phyloP scores from a whole-genome alignment of 2,888 invertebrate genomes.

The Lymantria monacha region DNA sequence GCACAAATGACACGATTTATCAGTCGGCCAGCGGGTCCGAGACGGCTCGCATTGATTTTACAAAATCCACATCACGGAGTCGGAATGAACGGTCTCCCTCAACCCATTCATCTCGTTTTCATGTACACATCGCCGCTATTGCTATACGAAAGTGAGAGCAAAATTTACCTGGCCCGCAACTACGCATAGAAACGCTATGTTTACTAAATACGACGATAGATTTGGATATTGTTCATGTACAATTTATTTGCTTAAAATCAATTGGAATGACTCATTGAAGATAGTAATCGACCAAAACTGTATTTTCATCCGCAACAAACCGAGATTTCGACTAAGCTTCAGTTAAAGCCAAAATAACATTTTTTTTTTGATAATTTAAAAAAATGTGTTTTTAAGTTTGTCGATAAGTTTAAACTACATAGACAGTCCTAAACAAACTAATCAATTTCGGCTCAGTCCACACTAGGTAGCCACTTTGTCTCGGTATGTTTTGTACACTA shows the following conservation, averaged over 20 bases:
- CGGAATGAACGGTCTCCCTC: slow-evolving; percentile 74
- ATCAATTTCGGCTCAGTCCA: no score
- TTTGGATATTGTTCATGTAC: slow-evolving; percentile 45
- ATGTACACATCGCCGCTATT: slow-evolving; percentile 73
- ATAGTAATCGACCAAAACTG: no score
- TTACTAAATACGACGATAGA: slow-evolving; percentile 63
- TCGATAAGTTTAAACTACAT: no score
- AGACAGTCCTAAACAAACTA: no score
- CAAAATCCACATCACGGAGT: slow-evolving; percentile 75
- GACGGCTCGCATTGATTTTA: slow-evolving; percentile 75
- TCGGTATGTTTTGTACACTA: no score
- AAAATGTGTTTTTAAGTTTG: no score
- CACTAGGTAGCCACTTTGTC: no score
- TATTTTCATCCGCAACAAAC: no score
- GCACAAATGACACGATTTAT: slow-evolving; percentile 71
- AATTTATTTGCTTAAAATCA: slow-evolving; percentile 26
- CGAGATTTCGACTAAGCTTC: no score
- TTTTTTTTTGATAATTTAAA: no score
- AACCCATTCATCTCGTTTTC: slow-evolving; percentile 80
- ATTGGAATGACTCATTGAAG: no score
- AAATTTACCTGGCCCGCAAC: slow-evolving; percentile 72
- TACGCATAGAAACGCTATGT: slow-evolving; percentile 58
- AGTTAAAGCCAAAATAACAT: no score
- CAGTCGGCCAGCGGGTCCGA: slow-evolving; percentile 60
- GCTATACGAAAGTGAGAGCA: slow-evolving; percentile 80